phyloP scores from a whole-genome alignment of 2,888 invertebrate species.

The Cryptocheilus praepositus region DNA sequence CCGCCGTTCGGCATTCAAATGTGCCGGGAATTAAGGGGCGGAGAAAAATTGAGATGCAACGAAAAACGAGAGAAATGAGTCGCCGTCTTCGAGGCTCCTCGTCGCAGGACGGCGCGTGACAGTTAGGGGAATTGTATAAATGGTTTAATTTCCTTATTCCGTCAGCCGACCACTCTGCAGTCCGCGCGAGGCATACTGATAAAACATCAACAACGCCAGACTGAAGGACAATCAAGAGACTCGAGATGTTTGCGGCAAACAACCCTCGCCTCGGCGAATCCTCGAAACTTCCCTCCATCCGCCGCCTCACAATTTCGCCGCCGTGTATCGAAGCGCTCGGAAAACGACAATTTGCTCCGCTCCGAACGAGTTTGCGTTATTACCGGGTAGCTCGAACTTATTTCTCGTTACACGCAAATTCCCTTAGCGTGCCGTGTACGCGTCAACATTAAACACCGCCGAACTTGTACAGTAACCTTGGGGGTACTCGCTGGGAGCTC shows the following conservation, averaged over 20 bases:
- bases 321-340: no score
- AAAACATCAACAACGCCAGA: constrained; percentile 45
- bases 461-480: no score
- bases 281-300: not conserved
- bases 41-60: not conserved
- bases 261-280: constrained; percentile 15
- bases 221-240: constrained; percentile 46
- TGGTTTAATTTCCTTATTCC: constrained; percentile 56
- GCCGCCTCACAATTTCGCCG: no score
- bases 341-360: no score
- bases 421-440: no score
- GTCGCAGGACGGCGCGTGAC: constrained; percentile 30
- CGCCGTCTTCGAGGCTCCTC: constrained; percentile 12
- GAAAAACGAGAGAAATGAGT: constrained; percentile 14
- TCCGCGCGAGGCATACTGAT: constrained; percentile 47
- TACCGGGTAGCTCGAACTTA: no score
- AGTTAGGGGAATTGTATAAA: constrained; percentile 41
- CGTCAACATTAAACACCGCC: no score
- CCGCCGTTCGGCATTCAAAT: constrained; percentile 13
- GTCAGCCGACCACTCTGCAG: constrained; percentile 40
- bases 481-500: no score
- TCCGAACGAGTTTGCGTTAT: no score
- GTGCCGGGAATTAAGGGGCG: constrained; percentile 14
- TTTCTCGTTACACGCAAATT: no score
- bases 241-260: constrained; percentile 53